Evolutionary conservation across 1,140 invertebrate genomes (phyloP), one percentile per base, ranked within the genome.

Genomic region (Nautilus pompilius): DNA sequence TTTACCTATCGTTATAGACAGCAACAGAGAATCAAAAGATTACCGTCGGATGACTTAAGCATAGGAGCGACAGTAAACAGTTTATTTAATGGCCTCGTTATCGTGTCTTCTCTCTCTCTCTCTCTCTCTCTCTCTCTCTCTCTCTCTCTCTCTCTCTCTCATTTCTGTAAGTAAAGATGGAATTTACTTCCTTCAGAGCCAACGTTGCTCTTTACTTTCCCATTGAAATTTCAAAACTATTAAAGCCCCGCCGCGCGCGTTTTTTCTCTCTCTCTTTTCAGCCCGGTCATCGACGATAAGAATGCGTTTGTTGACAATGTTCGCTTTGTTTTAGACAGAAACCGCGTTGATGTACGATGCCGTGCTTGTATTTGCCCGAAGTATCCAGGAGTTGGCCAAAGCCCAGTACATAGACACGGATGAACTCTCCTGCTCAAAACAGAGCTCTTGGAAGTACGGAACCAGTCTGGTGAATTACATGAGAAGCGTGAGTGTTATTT

Each of bases 391-490:
- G 70, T 84, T 97, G 65, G 93, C 96, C 82, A 89, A 90, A 36
- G 93, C 91, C 41, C 91, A 95, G 78, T 89, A 92, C 77, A 93
- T 96, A 53, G 67, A 66, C 24, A 78, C 71, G 24, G 90, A 58
- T 10, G 49, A 53, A 24, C 84, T 97, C 20, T 93, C 90, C 17
- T 98, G 95, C 78, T 92, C 95, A 68, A 90, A 90, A 2, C 89
- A 91, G 56, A 90, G 95, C 41, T 71, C 93, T 0, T 98, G 95
- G 95, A 90, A 90, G 5, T 92, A 96, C 76, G 96, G 96, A 57
- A 93, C 93, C 79, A 95, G 92, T 69, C 86, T 98, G 28, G 93
- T 96, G 62, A 98, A 98, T 85, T 98, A 97, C 77, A 97, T 98
- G 93, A 96, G 94, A 87, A 92, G 95, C 72, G 95, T 96, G 65